phyloP scores from a whole-genome alignment of 2,797 vertebrate genomes.

The Benthosema pterotum region DNA sequence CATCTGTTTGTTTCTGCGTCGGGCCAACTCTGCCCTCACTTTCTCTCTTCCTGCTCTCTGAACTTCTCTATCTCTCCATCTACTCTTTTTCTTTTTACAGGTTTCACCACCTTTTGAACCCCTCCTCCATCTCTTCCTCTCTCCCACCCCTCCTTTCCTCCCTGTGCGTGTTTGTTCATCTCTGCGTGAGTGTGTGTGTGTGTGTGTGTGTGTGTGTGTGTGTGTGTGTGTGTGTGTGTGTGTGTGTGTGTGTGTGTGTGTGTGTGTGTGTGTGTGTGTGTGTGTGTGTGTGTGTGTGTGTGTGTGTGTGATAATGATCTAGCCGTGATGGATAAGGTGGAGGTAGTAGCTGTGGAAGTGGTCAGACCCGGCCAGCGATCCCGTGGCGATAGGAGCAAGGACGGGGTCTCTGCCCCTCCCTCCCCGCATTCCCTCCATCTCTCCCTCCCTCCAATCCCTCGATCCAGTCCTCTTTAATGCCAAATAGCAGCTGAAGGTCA shows the following conservation, averaged over 20 bases:
- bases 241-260: conserved; percentile 16
- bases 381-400: conserved; percentile 83
- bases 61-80: not conserved
- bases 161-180: conserved; percentile 8
- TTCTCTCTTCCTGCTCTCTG: not conserved
- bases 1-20: conserved; percentile 3
- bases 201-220: conserved; percentile 24
- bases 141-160: not conserved
- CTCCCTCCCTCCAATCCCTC: not conserved
- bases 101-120: conserved; percentile 1
- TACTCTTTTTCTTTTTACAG: not conserved
- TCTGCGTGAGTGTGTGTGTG: conserved; percentile 5
- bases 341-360: conserved; percentile 80
- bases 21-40: conserved; percentile 3
- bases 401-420: conserved; percentile 71
- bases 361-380: conserved; percentile 83
- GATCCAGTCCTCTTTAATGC: conserved; percentile 41
- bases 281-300: not conserved
- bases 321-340: conserved; percentile 84
- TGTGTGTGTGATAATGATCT: conserved; percentile 80
- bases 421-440: conserved; percentile 52
- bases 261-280: conserved; percentile 31
- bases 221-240: conserved; percentile 13
- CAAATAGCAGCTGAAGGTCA: conserved; percentile 76
- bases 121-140: conserved; percentile 13